A percentile compares a stretch with the other conserved stretches of the same genome.
phyloP scores from a whole-genome alignment of 2,797 vertebrate genomes.

The Clamator glandarius region DNA sequence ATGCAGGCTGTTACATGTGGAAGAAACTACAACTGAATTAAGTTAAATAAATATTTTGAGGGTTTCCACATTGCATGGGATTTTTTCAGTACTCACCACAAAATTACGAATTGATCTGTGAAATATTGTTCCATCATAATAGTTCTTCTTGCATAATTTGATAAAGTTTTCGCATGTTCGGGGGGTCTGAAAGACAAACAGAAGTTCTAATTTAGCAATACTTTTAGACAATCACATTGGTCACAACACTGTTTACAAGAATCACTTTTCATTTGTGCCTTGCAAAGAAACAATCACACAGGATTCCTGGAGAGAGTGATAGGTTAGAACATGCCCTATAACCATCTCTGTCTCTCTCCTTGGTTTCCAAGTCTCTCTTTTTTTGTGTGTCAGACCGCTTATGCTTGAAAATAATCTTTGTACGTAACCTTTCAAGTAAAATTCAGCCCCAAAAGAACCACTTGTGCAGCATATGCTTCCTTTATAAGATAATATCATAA shows the following conservation, averaged over 20 bases:
- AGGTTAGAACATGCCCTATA: no score
- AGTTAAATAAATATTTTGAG: not conserved
- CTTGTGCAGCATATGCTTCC: not conserved
- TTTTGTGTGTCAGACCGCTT: no score
- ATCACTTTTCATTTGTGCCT: not conserved
- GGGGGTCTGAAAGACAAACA: constrained; percentile 81
- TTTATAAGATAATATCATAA: not conserved
- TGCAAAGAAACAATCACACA: not conserved
- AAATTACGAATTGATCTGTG: constrained; percentile 97
- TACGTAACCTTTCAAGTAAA: not conserved
- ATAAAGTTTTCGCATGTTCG: constrained; percentile 96
- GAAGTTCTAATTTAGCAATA: not conserved
- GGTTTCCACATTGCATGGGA: not conserved
- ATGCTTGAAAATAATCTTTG: not conserved
- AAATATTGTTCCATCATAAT: constrained; percentile 91
- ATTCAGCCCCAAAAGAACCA: not conserved
- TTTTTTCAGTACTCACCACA: constrained; percentile 82
- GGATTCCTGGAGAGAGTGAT: not conserved
- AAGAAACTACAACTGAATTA: not conserved
- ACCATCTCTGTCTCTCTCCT: no score
- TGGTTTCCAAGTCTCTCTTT: no score
- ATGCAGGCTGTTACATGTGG: not conserved
- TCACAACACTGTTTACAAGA: not conserved
- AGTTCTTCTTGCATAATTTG: constrained; percentile 91
- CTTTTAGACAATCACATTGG: not conserved